A percentile compares a stretch with the other conserved stretches of the same genome.
phyloP scores from a whole-genome alignment of 2,797 vertebrate genomes.

The Loris lydekkerianus region DNA sequence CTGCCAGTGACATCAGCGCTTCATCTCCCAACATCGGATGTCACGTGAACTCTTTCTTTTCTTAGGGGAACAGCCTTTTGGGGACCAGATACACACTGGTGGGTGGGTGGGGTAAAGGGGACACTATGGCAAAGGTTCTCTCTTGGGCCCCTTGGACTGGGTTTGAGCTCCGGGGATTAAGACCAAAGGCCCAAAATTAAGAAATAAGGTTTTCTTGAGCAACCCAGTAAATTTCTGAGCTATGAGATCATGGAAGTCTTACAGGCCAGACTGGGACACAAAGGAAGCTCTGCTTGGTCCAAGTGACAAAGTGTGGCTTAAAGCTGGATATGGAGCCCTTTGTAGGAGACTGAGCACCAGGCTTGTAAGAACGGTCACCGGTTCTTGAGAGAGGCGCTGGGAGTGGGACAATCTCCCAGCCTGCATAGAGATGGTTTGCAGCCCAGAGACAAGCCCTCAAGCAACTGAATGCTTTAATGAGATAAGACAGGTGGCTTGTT shows the following conservation, averaged over 20 bases:
- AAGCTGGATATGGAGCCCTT: too few relatives aligned
- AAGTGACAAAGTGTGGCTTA: neutral
- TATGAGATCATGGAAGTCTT: neutral
- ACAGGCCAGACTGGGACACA: neutral
- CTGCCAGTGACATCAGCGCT: neutral
- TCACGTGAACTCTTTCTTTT: neutral
- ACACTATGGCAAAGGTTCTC: fast-evolving
- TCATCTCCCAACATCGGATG: neutral
- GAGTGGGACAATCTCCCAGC: too few relatives aligned
- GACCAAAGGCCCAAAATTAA: neutral
- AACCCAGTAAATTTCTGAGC: neutral
- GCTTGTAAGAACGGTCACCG: too few relatives aligned
- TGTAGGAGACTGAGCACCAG: too few relatives aligned
- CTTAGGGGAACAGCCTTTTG: neutral
- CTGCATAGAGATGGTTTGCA: too few relatives aligned
- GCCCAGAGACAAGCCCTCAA: too few relatives aligned
- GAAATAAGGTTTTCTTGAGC: neutral
- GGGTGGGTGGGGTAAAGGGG: neutral
- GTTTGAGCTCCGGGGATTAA: neutral
- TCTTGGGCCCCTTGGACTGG: neutral
- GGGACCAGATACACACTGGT: neutral
- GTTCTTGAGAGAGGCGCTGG: too few relatives aligned
- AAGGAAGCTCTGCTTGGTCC: neutral
- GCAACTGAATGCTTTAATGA: too few relatives aligned
- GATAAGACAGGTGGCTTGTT: too few relatives aligned